Conservation (phyloP, 1,140 invertebrate genomes). For the Drosophila rufa region DNA sequence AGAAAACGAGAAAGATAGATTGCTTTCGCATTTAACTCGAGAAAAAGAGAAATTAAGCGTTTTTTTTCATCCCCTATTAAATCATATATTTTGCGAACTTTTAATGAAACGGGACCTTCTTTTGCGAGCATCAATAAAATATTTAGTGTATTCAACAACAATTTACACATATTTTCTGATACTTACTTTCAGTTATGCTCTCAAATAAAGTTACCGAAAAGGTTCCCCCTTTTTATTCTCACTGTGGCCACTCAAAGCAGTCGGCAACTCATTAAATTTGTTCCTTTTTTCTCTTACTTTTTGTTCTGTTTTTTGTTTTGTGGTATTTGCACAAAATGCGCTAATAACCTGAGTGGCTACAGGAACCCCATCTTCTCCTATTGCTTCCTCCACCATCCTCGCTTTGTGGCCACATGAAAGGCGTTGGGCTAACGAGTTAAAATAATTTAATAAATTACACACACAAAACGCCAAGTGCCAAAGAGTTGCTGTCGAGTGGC, state of each 20-base stretch:
- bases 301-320: conserved; percentile 6
- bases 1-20: no score
- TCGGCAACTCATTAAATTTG: conserved; percentile 63
- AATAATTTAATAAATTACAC: conserved; percentile 77
- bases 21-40: no score
- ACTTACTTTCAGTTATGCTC: no score
- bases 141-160: background rate
- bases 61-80: no score
- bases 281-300: conserved; percentile 27
- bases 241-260: conserved; percentile 2
- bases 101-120: no score
- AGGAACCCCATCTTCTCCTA: background rate
- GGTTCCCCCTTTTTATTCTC: background rate
- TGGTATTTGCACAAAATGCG: conserved; percentile 73
- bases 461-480: conserved; percentile 59
- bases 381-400: background rate
- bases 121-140: no score
- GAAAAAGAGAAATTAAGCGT: no score
- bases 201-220: background rate
- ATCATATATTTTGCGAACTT: no score
- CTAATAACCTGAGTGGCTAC: conserved; percentile 62
- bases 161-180: background rate
- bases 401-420: conserved; percentile 52
- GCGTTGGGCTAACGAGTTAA: conserved; percentile 71
- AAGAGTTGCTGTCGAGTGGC: conserved; percentile 55